Conservation (phyloP, 2,888 invertebrate species). For the Oligia fasciuncula region DNA sequence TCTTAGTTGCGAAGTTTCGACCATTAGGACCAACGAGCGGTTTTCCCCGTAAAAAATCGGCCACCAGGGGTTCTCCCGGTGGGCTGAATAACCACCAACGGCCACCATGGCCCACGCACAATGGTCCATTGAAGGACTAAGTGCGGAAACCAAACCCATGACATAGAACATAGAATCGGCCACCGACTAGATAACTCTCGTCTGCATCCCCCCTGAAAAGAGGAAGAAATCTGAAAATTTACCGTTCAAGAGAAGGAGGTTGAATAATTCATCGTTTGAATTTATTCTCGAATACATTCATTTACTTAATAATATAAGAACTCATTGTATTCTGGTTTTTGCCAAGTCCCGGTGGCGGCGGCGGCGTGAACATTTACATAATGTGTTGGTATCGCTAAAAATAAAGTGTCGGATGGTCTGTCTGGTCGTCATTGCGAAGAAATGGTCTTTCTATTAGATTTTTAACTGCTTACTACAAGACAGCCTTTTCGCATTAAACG, state of each 20-base stretch:
- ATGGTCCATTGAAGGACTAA: too few species aligned
- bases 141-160: too few species aligned
- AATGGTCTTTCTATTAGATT: background rate
- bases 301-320: conserved; percentile 58
- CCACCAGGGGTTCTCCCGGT: too few species aligned
- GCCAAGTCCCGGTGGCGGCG: background rate
- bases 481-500: background rate
- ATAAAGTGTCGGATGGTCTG: conserved; percentile 15
- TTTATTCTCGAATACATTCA: conserved; percentile 74
- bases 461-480: background rate
- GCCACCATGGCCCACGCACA: too few species aligned
- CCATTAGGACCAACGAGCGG: background rate
- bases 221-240: conserved; percentile 53
- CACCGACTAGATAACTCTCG: background rate
- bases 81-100: too few species aligned
- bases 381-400: conserved; percentile 29
- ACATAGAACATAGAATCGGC: too few species aligned
- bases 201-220: background rate
- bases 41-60: background rate
- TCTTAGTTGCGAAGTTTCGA: background rate
- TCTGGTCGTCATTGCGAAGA: background rate
- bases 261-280: conserved; percentile 64
- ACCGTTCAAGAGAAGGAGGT: conserved; percentile 43
- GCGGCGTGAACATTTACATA: conserved; percentile 51
- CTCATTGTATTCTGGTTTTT: conserved; percentile 61